Evolutionary conservation across 2,797 vertebrate genomes (phyloP), one percentile per base, ranked within the genome.

Genomic region (Gallinago solitaria): DNA sequence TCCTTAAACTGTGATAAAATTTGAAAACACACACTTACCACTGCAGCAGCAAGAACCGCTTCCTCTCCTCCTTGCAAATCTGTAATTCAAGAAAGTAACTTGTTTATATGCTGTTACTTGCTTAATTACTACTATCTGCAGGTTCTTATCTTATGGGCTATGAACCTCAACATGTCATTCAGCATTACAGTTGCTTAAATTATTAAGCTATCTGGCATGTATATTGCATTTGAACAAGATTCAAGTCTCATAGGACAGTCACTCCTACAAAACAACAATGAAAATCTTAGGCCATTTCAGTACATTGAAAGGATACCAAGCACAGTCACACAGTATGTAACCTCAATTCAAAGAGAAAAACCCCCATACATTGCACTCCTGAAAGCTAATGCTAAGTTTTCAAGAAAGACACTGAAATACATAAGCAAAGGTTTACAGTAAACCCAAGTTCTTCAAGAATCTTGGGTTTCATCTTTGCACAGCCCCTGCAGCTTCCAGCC

Each of bases 51-150:
- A 78, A 96, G 87, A 80, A 88, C 93, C 27, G 71, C 69, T 79
- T 97, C 96, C 48, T 95, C 92, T 28, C 41, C 43, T 95, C 83
- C 87, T 91, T 12, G 69, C 48, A 97, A 89, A 89, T 75, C 97
- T 97, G 94, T 48, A 60, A 91, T 9, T 53, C 80, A 78, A 50
- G 57, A 82, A 87, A 74, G 47, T 21, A 50, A 39, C 6, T 68
- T 87, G 20, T 51, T 86, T 83, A 81, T 11, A 35, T 45, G 50
- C 8, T 45, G 41, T 37, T 64, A 68, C 32, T 78, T 86, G 35
- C 27, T 51, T 77, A 47, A 54, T 37, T 64, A 63, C 69, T 64
- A 59, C 69, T 70, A 63, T 50, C 11, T 80, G 43, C 39, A 57
- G 7, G 47, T 47, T 90, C 32, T 77, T 75, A 57, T 48, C 27